Base-by-base conservation (phyloP, 2,888 invertebrate species). In the Alcis repandata region DNA sequence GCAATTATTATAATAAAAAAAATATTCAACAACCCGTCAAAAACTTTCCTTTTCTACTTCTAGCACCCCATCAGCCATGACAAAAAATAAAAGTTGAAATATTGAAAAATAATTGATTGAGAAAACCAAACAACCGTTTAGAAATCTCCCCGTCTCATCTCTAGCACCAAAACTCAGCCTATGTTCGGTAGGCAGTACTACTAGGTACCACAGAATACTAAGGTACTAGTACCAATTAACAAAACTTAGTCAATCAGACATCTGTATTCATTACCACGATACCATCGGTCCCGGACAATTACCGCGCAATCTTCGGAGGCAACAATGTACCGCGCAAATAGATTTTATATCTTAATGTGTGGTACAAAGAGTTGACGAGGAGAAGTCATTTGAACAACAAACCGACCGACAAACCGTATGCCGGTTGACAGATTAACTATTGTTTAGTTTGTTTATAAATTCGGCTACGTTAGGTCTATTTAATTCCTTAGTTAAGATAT, bases 251-350 rank as follows among this genome's bases (percentile, higher is more conserved):
- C 82, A 84, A 82, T 84, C 79, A 80, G 80, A 74, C 77, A 78
- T 75, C 78, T 76, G 75, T 75, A 73, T 77, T 80, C 80, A 85
- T 86, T 84, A 85, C 75, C 67, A 69, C 74, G 88, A 88, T 87
- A 84, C 67, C 77, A 87, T 89, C 88, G 68, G 74, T 27, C 70
- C 72, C 72, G 73, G 68, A 79, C 83, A 83, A 85, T 85, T 84
- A 81, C 82, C 78, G 77, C 72, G 77, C 84, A 83, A 84, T 85
- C 83, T 84, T 72, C 71, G 76, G 82, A 82, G 84, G 81, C 82
- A 84, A 87, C 88, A 84, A 79, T 80, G 83, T 83, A 80, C 79
- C 79, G 79, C 82, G 80, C 82, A 86, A 88, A 88, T 88, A 88
- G 88, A 87, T 88, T 87, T 86, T 86, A 84, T 86, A 85, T 85